Conservation (phyloP, 2,113 vertebrate genomes). For the Terrapene triunguis region DNA sequence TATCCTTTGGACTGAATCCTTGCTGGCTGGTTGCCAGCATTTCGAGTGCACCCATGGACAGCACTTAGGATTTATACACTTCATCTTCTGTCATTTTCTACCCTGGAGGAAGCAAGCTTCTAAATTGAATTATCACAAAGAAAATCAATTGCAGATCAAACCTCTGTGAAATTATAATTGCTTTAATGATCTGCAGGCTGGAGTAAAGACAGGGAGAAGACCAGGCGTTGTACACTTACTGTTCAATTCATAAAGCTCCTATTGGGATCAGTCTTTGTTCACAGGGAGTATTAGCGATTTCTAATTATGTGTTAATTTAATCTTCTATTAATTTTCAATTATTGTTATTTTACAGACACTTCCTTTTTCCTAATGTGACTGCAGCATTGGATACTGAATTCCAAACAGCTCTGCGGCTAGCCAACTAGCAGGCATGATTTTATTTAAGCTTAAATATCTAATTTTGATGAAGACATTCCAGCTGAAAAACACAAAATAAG, state of each 20-base stretch:
- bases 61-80: constrained; percentile 19
- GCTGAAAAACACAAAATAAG: constrained; percentile 8
- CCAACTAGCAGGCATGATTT: constrained; percentile 33
- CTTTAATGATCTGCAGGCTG: constrained; percentile 71
- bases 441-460: not conserved
- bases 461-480: constrained; percentile 58
- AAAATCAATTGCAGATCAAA: constrained; percentile 79
- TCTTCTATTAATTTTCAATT: constrained; percentile 74
- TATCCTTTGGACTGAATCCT: not conserved
- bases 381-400: constrained; percentile 33
- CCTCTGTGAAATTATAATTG: constrained; percentile 78
- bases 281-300: constrained; percentile 51
- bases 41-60: not conserved
- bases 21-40: not conserved
- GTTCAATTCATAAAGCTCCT: constrained; percentile 48
- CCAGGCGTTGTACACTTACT: constrained; percentile 21
- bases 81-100: constrained; percentile 50
- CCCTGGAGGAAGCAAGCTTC: constrained; percentile 59
- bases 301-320: constrained; percentile 75
- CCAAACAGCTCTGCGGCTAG: constrained; percentile 35
- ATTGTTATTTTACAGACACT: constrained; percentile 56
- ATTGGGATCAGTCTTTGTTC: constrained; percentile 57
- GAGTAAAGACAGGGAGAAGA: constrained; percentile 42
- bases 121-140: constrained; percentile 78
- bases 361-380: constrained; percentile 26